Base-by-base conservation (phyloP, 2,113 vertebrate genomes). In the Periophthalmodon schlosseri region DNA sequence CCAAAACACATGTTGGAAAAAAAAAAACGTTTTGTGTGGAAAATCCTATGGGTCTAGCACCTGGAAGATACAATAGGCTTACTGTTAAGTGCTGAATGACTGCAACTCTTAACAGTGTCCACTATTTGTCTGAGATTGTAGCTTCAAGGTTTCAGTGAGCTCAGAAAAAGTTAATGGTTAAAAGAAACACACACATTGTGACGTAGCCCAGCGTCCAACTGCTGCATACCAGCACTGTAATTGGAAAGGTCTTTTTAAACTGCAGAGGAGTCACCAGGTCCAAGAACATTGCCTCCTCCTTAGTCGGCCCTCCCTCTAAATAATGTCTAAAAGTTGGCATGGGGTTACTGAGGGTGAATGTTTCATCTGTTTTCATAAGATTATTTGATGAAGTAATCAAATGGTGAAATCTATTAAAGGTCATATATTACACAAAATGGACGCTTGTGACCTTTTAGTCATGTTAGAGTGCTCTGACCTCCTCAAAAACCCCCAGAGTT, bases 41-140 rank as follows among this genome's bases (percentile, higher is more conserved):
- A 88, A 88, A 82, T 70, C 65, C 52, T 73, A 77, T 74, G 23
- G 54, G 71, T 84, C 16, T 81, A 49, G 79, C 88, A 90, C 87
- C 87, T 90, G 84, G 80, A 69, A 75, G 58, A 88, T 63, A 90
- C 81, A 89, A 77, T 82, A 44, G 84, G 68, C 70, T 69, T 46
- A 56, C 57, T 87, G 73, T 74, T 80, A 72, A 86, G 74, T 79
- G 13, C 46, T 20, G 73, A 54, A 28, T 46, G 76, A 23, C 69
- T 56, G 28, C 49, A 57, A 28, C 1, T 8, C 70, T 88, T 85
- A 77, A 87, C 80, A 75, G 69, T 49, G 64, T 33, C 46, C n/a
- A 70, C 18, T 72, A 60, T 79, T 79, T 67, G 77, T 84, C 74
- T 79, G 74, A 58, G 7, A 77, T 76, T 70, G 21, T 66, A 71